Evolutionary conservation across 2,113 vertebrate species (phyloP).

Genomic region (Ramphastos sulfuratus): DNA sequence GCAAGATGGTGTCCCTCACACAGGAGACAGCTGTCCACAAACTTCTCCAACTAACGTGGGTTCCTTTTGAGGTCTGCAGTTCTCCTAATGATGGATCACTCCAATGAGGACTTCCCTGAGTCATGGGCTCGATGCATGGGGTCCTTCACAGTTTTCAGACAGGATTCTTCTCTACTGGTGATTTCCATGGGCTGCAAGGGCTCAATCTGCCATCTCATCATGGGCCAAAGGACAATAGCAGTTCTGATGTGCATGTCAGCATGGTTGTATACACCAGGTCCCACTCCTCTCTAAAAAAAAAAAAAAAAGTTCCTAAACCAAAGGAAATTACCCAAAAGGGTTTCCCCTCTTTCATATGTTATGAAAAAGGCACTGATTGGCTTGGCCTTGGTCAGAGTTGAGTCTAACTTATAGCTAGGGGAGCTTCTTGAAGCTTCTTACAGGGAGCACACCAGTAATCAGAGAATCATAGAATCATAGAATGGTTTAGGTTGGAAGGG

Average conservation of each 20-base stretch:
- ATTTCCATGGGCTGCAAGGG: too few species aligned
- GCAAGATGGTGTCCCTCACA: neutral
- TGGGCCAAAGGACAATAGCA: neutral
- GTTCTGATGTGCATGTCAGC: neutral
- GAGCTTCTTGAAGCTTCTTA: too few species aligned
- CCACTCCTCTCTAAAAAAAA: neutral
- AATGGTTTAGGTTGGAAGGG: too few species aligned
- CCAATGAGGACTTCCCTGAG: neutral
- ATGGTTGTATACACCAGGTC: neutral
- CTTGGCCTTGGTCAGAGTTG: neutral
- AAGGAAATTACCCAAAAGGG: neutral
- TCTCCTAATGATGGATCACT: neutral
- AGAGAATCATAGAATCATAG: too few species aligned
- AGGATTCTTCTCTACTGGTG: too few species aligned
- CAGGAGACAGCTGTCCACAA: neutral
- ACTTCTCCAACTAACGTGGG: neutral
- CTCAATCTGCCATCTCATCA: too few species aligned
- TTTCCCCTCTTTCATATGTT: neutral
- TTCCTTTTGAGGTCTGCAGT: neutral
- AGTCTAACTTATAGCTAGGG: too few species aligned
- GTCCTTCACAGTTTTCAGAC: too few species aligned
- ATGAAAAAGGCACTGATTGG: neutral
- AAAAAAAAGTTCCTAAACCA: neutral
- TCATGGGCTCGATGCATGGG: too few species aligned
- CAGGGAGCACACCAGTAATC: too few species aligned